phyloP scores from a whole-genome alignment of 2,797 vertebrate species.

The Alcedo quadribrachys region DNA sequence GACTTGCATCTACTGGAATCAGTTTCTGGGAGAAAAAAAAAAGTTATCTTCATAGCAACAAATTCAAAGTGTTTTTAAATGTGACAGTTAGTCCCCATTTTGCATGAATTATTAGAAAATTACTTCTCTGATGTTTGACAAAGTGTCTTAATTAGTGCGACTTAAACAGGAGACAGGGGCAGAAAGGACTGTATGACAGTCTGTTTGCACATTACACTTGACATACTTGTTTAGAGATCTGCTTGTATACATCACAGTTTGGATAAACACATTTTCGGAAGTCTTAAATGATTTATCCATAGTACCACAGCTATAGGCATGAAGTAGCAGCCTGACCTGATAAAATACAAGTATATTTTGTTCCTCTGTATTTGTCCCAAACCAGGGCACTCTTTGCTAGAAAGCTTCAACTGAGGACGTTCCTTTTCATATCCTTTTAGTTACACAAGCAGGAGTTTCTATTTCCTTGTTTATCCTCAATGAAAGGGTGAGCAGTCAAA shows the following conservation, averaged over 20 bases:
- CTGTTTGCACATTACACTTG: background rate
- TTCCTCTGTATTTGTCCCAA: background rate
- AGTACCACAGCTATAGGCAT: background rate
- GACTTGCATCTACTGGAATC: background rate
- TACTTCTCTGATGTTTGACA: background rate
- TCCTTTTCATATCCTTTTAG: conserved; percentile 67
- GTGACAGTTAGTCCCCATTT: background rate
- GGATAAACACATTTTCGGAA: background rate
- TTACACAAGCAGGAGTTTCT: conserved; percentile 64
- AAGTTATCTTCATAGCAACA: background rate
- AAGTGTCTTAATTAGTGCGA: background rate
- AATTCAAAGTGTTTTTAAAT: background rate
- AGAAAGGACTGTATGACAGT: background rate
- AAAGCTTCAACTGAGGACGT: background rate
- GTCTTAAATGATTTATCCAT: background rate
- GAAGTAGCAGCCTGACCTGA: background rate
- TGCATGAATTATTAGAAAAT: background rate
- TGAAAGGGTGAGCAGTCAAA: conserved; percentile 73
- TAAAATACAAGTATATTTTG: background rate
- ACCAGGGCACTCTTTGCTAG: background rate
- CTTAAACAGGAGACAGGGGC: background rate
- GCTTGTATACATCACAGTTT: background rate
- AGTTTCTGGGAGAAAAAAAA: background rate
- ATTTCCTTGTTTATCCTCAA: conserved; percentile 65
- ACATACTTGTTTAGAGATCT: background rate